Conservation (phyloP, 2,113 vertebrate species). For the Macquaria ambigua region DNA sequence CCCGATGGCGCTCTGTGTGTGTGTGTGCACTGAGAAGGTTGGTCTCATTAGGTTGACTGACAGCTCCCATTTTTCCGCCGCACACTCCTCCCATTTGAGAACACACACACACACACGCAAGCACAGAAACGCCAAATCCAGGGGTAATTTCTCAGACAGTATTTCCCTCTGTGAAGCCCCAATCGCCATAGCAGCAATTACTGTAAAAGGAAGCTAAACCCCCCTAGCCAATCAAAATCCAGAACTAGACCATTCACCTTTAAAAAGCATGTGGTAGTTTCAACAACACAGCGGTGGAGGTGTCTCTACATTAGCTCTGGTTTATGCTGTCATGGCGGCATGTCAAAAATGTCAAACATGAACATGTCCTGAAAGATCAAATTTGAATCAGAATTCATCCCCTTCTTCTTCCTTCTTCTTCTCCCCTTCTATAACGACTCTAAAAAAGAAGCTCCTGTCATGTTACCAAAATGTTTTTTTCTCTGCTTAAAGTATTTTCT, state of each 20-base stretch:
- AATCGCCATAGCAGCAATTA: slow-evolving; percentile 74
- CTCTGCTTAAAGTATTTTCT: neutral
- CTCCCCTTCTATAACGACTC: neutral
- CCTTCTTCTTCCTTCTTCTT: neutral
- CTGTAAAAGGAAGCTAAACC: slow-evolving; percentile 67
- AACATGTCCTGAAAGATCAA: slow-evolving; percentile 14
- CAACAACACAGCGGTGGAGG: slow-evolving; percentile 1
- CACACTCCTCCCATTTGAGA: slow-evolving; percentile 67
- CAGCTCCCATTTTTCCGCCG: slow-evolving; percentile 78
- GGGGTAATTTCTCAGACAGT: slow-evolving; percentile 73
- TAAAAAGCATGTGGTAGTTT: slow-evolving; percentile 40
- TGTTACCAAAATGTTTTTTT: neutral
- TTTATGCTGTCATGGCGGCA: slow-evolving; percentile 23
- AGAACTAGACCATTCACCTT: slow-evolving; percentile 19
- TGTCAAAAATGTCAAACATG: slow-evolving; percentile 37
- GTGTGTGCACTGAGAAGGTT: slow-evolving; percentile 67
- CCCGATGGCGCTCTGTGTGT: slow-evolving; percentile 68
- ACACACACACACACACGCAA: slow-evolving; percentile 30
- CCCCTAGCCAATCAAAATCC: slow-evolving; percentile 37
- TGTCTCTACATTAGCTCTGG: slow-evolving; percentile 28
- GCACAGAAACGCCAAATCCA: slow-evolving; percentile 44
- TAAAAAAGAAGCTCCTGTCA: slow-evolving; percentile 8
- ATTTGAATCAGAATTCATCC: slow-evolving; percentile 14
- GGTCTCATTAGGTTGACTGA: slow-evolving; percentile 83
- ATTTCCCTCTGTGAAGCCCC: slow-evolving; percentile 77